Evolutionary conservation across 2,888 invertebrate species (phyloP), one percentile per base, ranked within the genome.

Genomic region (Platypus cylindrus): DNA sequence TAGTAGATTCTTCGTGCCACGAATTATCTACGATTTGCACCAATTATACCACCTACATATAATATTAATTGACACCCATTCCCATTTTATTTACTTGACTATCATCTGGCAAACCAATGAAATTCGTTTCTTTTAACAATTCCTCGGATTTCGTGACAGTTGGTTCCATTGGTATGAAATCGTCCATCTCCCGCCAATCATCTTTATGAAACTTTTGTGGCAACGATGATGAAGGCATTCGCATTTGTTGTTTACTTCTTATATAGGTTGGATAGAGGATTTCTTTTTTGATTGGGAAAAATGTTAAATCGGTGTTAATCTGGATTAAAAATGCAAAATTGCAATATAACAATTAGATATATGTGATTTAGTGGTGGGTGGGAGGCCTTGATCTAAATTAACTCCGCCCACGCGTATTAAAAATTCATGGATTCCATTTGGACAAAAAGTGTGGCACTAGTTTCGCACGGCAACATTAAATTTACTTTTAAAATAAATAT

Each of bases 61-160:
- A n/a, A n/a, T n/a, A n/a, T n/a, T n/a, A n/a, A n/a, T n/a, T n/a
- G n/a, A n/a, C n/a, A n/a, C n/a, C n/a, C n/a, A n/a, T n/a, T n/a
- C n/a, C n/a, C n/a, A n/a, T 27, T 7, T 5, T 5, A 11, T 12
- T 20, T 25, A 41, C 38, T 52, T 74, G 66, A 0, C 67, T 67
- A 3, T 66, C 66, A 45, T 78, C 77, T 0, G 75, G 73, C 24
- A 77, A 52, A 12, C 60, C 53, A 30, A 63, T 60, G 45, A 75
- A 78, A 48, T 78, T 78, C 37, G 60, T 66, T 1, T 66, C 68
- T 28, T 70, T 64, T 0, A 52, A 46, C 5, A 77, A 52, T 47
- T 78, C 77, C 30, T 71, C 45, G 1, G 56, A 58, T 33, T 54
- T 48, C 0, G 59, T 60, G 3, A 55, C 45, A 14, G 46, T 47